phyloP scores from a whole-genome alignment of 2,797 vertebrate species.

The Mormyrops boulengeri region DNA sequence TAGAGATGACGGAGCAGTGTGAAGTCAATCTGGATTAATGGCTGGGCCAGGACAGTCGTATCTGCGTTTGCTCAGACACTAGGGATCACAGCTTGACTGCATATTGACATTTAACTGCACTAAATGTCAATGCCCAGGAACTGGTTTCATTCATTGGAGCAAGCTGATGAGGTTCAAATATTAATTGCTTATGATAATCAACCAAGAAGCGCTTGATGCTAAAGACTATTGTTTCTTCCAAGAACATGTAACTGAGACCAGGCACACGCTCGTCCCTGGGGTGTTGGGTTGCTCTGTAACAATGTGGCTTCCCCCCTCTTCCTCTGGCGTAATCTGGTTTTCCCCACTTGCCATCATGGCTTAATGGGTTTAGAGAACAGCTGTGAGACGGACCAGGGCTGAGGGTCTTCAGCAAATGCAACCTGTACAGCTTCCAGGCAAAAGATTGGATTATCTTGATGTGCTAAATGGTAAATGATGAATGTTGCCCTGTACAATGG shows the following conservation, averaged over 20 bases:
- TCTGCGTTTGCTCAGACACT: background rate
- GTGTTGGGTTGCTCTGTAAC: background rate
- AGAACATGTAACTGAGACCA: background rate
- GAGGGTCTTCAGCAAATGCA: background rate
- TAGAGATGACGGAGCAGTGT: background rate
- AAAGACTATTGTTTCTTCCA: background rate
- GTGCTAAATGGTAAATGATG: background rate
- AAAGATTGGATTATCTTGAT: constrained; percentile 1
- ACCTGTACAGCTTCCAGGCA: background rate
- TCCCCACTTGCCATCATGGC: background rate
- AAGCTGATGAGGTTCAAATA: constrained; percentile 5
- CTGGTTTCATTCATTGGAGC: background rate
- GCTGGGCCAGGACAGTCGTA: background rate
- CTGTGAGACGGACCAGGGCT: background rate
- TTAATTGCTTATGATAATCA: constrained; percentile 13
- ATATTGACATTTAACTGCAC: constrained; percentile 7
- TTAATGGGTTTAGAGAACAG: background rate
- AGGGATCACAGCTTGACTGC: background rate
- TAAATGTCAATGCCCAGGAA: constrained; percentile 15
- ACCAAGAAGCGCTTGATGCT: background rate
- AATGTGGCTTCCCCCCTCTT: constrained; percentile 2
- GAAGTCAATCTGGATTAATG: constrained; percentile 12
- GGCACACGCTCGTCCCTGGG: background rate
- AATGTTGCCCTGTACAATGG: background rate
- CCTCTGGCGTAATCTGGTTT: background rate